Percentiles rank a stretch among this genome's conserved stretches.
Evolutionary conservation across 2,113 vertebrate species (phyloP).

Genomic region (Laterallus jamaicensis): DNA sequence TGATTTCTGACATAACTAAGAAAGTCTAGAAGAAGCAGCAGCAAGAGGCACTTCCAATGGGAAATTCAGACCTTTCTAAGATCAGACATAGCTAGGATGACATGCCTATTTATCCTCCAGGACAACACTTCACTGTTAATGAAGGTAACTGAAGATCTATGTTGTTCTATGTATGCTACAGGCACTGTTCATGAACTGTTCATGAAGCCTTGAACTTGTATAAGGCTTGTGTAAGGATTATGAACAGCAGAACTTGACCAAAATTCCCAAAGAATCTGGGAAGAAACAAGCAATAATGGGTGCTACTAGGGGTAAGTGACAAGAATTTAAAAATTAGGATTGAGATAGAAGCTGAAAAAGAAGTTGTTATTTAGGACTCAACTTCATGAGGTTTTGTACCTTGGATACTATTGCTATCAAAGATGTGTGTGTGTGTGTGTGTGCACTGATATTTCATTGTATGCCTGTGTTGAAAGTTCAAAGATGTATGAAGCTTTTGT

Average conservation of each 20-base stretch:
- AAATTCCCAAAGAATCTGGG: neutral
- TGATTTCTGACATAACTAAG: neutral
- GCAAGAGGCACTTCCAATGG: neutral
- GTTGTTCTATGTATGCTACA: neutral
- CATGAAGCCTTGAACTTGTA: too few relatives aligned
- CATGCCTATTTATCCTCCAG: neutral
- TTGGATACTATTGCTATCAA: neutral
- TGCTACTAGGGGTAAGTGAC: neutral
- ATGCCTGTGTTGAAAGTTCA: neutral
- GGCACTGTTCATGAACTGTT: neutral
- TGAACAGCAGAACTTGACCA: neutral
- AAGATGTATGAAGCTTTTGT: neutral
- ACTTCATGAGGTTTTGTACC: neutral
- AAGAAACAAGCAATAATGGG: neutral
- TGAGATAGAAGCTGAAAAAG: neutral
- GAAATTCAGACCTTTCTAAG: neutral
- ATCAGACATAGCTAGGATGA: neutral
- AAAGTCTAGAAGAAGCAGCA: neutral
- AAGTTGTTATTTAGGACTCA: neutral
- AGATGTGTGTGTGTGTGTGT: rapidly evolving
- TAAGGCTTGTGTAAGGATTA: neutral
- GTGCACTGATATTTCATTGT: neutral
- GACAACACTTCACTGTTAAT: neutral
- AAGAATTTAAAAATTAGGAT: neutral
- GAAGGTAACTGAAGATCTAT: neutral